A percentile compares a stretch with the other conserved stretches of the same genome.
phyloP scores from a whole-genome alignment of 2,113 vertebrate species.

The Mobula hypostoma region DNA sequence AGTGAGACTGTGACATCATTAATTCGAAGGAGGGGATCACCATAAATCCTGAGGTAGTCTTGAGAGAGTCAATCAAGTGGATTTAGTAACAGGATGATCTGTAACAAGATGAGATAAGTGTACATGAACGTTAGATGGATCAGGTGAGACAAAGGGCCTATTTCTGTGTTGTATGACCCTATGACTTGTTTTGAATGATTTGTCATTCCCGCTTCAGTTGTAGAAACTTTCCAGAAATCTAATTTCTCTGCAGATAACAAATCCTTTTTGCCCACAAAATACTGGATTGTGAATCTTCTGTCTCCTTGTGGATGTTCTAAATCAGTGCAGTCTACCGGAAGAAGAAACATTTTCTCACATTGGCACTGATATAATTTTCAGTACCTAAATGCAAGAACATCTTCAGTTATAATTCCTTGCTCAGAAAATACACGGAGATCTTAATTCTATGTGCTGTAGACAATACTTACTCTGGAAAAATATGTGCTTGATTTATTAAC shows the following conservation, averaged over 20 bases:
- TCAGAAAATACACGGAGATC: too few species aligned
- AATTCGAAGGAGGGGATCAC: too few species aligned
- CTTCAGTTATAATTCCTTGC: neutral
- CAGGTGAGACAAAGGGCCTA: too few species aligned
- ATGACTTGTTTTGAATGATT: neutral
- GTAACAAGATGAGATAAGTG: too few species aligned
- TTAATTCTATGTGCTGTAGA: neutral
- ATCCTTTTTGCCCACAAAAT: neutral
- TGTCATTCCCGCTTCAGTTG: too few species aligned
- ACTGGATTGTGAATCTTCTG: conserved; percentile 19
- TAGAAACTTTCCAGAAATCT: neutral
- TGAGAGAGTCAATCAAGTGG: neutral
- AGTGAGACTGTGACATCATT: too few species aligned
- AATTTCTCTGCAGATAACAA: neutral
- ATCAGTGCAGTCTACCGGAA: neutral
- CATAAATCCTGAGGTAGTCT: neutral
- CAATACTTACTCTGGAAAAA: neutral
- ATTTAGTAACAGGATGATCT: neutral
- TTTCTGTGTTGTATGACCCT: too few species aligned
- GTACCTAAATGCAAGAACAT: neutral
- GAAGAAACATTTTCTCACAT: neutral
- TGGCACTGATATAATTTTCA: neutral
- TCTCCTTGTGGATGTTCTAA: conserved; percentile 12
- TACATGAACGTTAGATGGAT: too few species aligned
- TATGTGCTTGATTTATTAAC: neutral